phyloP scores from a whole-genome alignment of 2,797 vertebrate genomes.

The Gobionotothen gibberifrons region DNA sequence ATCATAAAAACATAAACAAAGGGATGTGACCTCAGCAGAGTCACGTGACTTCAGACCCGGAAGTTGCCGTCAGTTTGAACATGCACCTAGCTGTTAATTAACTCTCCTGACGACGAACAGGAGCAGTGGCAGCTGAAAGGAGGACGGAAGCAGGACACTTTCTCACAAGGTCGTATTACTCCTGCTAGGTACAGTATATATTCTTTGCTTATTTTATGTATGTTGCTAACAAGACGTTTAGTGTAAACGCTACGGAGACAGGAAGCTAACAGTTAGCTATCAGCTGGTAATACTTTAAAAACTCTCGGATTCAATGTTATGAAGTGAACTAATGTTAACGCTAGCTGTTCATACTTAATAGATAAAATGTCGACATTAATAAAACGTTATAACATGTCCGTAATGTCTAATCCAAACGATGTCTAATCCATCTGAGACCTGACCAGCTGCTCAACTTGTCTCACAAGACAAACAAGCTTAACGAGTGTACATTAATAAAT shows the following conservation, averaged over 20 bases:
- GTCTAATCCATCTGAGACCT: neutral
- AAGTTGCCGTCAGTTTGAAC: conserved; percentile 17
- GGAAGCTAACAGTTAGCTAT: conserved; percentile 38
- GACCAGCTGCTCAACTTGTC: neutral
- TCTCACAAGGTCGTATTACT: neutral
- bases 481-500: neutral
- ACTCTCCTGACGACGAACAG: conserved; percentile 2
- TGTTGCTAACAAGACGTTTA: neutral
- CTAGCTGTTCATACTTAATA: no score
- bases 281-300: neutral
- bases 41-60: conserved; percentile 35
- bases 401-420: neutral
- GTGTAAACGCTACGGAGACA: neutral
- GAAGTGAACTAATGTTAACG: neutral
- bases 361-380: neutral
- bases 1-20: neutral
- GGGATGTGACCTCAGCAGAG: no score
- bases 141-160: neutral
- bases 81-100: neutral
- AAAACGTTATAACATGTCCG: neutral
- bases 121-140: conserved; percentile 17
- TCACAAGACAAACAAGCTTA: neutral
- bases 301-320: neutral
- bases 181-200: conserved; percentile 9
- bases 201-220: neutral